These are phyloP conservation scores for Pongo pygmaeus DNA, from an alignment of 2,113 vertebrate genomes.

Conservation along the genomic window DNA sequence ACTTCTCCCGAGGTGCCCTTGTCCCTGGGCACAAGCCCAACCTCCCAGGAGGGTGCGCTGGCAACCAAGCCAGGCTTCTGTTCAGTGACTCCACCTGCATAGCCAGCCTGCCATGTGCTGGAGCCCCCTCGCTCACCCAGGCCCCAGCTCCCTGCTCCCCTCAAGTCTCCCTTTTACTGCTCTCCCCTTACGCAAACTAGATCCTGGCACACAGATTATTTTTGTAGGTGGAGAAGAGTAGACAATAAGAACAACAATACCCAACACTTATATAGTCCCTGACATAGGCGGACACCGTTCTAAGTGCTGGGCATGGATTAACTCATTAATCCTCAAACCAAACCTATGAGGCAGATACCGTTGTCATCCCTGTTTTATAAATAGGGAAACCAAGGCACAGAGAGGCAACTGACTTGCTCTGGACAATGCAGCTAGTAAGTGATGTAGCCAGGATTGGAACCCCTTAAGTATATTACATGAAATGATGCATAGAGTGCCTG, in stretches of 20 bases:
- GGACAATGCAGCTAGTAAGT: not conserved
- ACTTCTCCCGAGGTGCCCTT: not conserved
- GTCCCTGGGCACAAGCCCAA: constrained; percentile 1
- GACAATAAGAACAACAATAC: not conserved
- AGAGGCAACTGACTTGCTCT: not conserved
- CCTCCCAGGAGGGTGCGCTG: not conserved
- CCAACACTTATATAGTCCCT: not conserved
- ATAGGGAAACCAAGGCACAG: not conserved
- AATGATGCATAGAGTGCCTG: not conserved
- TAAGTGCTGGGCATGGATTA: fast-evolving
- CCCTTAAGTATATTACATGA: not conserved
- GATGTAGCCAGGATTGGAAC: not conserved
- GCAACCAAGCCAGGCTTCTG: not conserved
- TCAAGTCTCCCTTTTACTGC: not conserved
- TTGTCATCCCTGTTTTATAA: not conserved
- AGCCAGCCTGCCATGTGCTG: not conserved
- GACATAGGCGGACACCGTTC: not conserved
- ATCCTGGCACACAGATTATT: not conserved
- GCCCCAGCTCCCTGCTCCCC: not conserved
- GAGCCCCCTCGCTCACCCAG: not conserved
- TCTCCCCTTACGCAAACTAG: not conserved
- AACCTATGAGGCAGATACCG: not conserved
- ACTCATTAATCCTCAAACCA: not conserved
- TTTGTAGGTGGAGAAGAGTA: not conserved
- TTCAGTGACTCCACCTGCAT: not conserved